Base-by-base conservation (phyloP, 2,888 invertebrate genomes). In the Drosophila acutilabella region DNA sequence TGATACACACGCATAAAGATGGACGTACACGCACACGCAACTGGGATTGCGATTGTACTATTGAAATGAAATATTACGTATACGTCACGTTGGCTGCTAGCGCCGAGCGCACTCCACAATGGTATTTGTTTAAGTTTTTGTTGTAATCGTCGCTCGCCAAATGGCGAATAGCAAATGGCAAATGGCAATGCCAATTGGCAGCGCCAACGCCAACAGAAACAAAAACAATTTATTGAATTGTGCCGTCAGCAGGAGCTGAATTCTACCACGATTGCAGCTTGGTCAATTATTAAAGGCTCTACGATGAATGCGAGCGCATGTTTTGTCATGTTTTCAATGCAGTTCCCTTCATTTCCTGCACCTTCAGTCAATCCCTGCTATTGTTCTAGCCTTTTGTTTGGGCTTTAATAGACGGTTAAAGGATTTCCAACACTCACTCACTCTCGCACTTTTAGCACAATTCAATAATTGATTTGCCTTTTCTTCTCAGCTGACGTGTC, bases 41-140 rank as follows among this genome's bases (percentile, higher is more conserved):
- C 60, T 50, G 58, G 67, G 64, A 42, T 48, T 45, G 82, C 71
- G 81, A n/a, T 14, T 30, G 54, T 74, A 79, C 77, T 82, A 77
- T 79, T 78, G 85, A 89, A 89, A 85, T 85, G 90, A 85, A 88
- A 89, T 85, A 85, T 85, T 86, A 86, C 81, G 84, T 89, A 86
- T 88, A 85, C 90, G 84, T 83, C 90, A 89, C 71, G 61, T 69
- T 73, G 84, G 45, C 51, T 47, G 51, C 53, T 56, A 62, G 48
- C 16, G 47, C 57, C 51, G 75, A 44, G 52, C 47, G 42, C 36
- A 40, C n/a, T 16, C 42, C 13, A 36, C 36, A 36, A 54, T 42
- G 11, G 47, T 89, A 85, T 83, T 83, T 83, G 82, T 75, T 88
- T 65, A 83, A 89, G 75, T 72, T 75, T 88, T 83, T 89, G 89